Percentiles rank a stretch among this genome's conserved stretches.
These are phyloP conservation scores for Pteropus alecto DNA, from an alignment of 2,113 vertebrate genomes.

Conservation along the genomic window DNA sequence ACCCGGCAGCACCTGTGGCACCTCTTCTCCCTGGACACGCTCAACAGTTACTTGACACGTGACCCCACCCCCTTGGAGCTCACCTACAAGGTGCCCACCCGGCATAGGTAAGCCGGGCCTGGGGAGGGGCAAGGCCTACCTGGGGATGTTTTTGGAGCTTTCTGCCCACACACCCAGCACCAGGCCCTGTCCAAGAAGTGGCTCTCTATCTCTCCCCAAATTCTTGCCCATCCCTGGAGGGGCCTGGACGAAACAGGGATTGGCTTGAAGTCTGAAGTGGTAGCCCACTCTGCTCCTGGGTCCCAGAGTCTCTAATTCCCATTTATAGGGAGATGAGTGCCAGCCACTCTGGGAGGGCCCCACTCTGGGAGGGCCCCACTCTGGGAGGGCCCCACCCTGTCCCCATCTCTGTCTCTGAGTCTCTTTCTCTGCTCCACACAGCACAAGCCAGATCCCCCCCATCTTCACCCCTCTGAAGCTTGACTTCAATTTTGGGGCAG, in stretches of 20 bases:
- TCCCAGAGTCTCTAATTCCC: not conserved
- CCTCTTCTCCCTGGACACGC: slow-evolving; percentile 89
- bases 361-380: not conserved
- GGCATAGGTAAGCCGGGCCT: slow-evolving; percentile 85
- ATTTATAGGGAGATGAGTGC: not conserved
- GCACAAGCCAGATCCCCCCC: slow-evolving; percentile 80
- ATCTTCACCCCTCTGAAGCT: slow-evolving; percentile 86
- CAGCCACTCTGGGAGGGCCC: not conserved
- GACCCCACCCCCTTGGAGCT: slow-evolving; percentile 85
- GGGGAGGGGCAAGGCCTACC: not conserved
- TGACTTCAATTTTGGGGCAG: slow-evolving; percentile 92
- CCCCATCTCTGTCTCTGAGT: not conserved
- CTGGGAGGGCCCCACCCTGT: rapidly evolving
- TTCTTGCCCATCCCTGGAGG: not conserved
- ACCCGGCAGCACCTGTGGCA: slow-evolving; percentile 88
- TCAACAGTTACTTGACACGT: slow-evolving; percentile 87
- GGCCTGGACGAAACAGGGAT: not conserved
- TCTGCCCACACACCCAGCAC: not conserved
- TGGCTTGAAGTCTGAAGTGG: not conserved
- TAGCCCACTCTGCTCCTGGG: not conserved
- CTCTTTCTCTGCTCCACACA: slow-evolving; percentile 67
- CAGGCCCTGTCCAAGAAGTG: not conserved
- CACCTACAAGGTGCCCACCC: slow-evolving; percentile 84
- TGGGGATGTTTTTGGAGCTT: not conserved
- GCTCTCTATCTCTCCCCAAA: not conserved